These are phyloP conservation scores for Aspidiotus destructor DNA, from an alignment of 2,888 invertebrate species.

Conservation along the genomic window DNA sequence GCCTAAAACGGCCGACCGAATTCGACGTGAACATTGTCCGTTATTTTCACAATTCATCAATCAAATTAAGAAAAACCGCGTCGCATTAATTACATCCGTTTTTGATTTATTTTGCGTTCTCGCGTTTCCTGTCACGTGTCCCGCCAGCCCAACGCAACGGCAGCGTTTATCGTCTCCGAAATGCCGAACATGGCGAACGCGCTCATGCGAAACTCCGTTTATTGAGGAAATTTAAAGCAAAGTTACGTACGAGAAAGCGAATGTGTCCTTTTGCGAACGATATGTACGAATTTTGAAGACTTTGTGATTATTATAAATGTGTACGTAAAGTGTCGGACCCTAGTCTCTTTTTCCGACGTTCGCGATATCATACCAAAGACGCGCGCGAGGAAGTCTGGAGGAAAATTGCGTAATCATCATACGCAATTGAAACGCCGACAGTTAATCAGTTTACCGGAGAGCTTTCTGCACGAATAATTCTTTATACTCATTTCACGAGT, in stretches of 20 bases:
- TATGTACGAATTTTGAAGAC: background rate
- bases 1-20: background rate
- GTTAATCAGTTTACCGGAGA: conserved; percentile 22
- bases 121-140: conserved; percentile 27
- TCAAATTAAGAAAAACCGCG: conserved; percentile 25
- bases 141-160: conserved; percentile 18
- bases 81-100: conserved; percentile 26
- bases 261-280: conserved; percentile 9
- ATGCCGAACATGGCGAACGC: conserved; percentile 21
- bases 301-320: too few relatives aligned
- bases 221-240: conserved; percentile 18
- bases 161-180: conserved; percentile 18
- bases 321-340: too few relatives aligned
- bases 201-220: conserved; percentile 25
- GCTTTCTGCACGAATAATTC: conserved; percentile 29
- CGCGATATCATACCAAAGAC: background rate
- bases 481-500: conserved; percentile 16
- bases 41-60: conserved; percentile 24
- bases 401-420: too few relatives aligned
- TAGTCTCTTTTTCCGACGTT: too few relatives aligned
- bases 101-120: conserved; percentile 22
- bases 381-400: too few relatives aligned
- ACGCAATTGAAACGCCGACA: conserved; percentile 11
- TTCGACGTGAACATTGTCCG: conserved; percentile 4
- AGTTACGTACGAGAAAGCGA: background rate